Evolutionary conservation across 2,113 vertebrate genomes (phyloP).

Genomic region (Myotis davidii): DNA sequence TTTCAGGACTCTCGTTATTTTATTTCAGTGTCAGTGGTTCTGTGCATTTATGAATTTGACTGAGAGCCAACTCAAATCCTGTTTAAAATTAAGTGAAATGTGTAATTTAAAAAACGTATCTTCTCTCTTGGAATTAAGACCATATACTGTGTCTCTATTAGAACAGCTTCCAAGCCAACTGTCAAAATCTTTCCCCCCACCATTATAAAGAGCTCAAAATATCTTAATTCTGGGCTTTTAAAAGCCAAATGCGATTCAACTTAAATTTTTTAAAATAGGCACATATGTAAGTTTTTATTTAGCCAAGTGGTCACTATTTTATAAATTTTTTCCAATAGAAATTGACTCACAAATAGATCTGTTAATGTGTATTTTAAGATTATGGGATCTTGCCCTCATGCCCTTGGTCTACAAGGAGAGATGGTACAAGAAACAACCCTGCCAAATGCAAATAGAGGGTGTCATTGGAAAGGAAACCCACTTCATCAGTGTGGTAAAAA

Average conservation of each 20-base stretch:
- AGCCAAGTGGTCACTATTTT: neutral
- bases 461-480: neutral
- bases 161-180: neutral
- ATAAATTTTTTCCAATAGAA: neutral
- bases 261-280: neutral
- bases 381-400: neutral
- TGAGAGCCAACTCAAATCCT: neutral
- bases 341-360: neutral
- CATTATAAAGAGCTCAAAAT: neutral
- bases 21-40: neutral
- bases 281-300: neutral
- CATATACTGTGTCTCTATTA: neutral
- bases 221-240: neutral
- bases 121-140: conserved; percentile 8
- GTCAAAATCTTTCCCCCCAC: neutral
- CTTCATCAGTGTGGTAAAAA: neutral
- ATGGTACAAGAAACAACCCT: neutral
- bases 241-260: neutral
- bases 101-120: conserved; percentile 16
- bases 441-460: neutral
- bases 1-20: neutral
- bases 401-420: neutral
- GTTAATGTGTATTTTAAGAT: neutral
- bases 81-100: conserved; percentile 44
- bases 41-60: neutral